Evolutionary conservation across 1,140 invertebrate genomes (phyloP).

Genomic region (Pseudoatta argentina): DNA sequence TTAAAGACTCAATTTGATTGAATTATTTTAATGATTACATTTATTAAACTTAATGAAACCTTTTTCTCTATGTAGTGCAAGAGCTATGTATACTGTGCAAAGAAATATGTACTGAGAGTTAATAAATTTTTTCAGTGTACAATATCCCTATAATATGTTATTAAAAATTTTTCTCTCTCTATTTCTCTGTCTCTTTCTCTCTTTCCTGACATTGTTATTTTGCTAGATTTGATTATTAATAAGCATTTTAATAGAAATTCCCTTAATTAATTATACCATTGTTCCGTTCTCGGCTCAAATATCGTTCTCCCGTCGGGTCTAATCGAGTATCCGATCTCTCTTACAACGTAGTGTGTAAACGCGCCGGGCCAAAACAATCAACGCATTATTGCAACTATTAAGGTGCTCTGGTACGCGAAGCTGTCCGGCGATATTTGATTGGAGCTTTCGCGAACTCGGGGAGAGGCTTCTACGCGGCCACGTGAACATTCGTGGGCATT

Average conservation of each 20-base stretch:
- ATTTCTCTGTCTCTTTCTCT: background rate
- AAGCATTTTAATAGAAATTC: constrained; percentile 2
- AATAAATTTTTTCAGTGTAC: background rate
- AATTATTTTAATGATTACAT: too few relatives aligned
- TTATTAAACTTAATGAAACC: too few relatives aligned
- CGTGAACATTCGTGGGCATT: constrained; percentile 77
- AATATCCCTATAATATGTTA: background rate
- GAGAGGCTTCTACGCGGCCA: constrained; percentile 50
- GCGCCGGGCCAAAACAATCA: constrained; percentile 54
- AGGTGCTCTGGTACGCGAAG: background rate
- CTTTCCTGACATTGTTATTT: background rate
- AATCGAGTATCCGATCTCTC: constrained; percentile 10
- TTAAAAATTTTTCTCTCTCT: background rate
- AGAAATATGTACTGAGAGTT: too few relatives aligned
- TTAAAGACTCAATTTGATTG: too few relatives aligned
- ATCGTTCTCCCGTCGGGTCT: constrained; percentile 4
- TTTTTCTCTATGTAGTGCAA: too few relatives aligned
- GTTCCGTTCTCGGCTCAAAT: background rate
- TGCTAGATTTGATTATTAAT: background rate
- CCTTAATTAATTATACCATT: background rate
- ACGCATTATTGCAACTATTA: constrained; percentile 65
- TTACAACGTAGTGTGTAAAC: background rate
- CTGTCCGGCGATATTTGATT: constrained; percentile 71
- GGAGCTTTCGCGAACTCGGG: constrained; percentile 68
- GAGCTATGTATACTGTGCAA: too few relatives aligned